Conservation (phyloP, 1,140 invertebrate species). For the Drosophila oshimai region DNA sequence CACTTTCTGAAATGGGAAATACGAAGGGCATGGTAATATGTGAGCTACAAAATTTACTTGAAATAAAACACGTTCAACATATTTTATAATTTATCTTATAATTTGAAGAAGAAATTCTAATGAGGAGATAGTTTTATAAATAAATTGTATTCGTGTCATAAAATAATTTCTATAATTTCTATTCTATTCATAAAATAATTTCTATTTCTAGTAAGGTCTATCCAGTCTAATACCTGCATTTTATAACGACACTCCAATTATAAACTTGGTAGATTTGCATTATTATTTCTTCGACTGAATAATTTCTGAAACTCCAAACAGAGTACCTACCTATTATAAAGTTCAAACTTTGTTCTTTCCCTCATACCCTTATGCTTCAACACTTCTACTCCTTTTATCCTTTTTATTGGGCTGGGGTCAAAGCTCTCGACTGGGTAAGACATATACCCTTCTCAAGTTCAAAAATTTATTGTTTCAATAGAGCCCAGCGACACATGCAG, state of each 20-base stretch:
- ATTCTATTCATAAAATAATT: too few relatives aligned
- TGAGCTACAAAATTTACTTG: too few relatives aligned
- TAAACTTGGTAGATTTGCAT: background rate
- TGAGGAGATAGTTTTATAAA: too few relatives aligned
- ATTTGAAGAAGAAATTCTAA: too few relatives aligned
- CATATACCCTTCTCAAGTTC: conserved; percentile 47
- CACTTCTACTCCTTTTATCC: conserved; percentile 20
- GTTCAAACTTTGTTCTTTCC: background rate
- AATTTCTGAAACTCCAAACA: background rate
- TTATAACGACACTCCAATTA: too few relatives aligned
- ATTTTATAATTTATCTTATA: too few relatives aligned
- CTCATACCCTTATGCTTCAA: background rate
- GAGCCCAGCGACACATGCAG: conserved; percentile 58
- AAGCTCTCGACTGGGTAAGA: conserved; percentile 47
- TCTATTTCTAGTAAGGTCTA: too few relatives aligned
- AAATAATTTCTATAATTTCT: too few relatives aligned
- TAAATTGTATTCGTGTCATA: too few relatives aligned
- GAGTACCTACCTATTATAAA: background rate
- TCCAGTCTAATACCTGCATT: too few relatives aligned
- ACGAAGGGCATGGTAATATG: background rate
- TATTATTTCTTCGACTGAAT: background rate
- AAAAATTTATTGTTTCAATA: conserved; percentile 71
- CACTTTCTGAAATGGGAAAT: background rate
- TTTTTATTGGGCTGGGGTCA: conserved; percentile 30
- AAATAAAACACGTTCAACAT: too few relatives aligned